These are phyloP conservation scores for Mactromeris polynyma DNA, from an alignment of 2,888 invertebrate genomes.

Conservation along the genomic window DNA sequence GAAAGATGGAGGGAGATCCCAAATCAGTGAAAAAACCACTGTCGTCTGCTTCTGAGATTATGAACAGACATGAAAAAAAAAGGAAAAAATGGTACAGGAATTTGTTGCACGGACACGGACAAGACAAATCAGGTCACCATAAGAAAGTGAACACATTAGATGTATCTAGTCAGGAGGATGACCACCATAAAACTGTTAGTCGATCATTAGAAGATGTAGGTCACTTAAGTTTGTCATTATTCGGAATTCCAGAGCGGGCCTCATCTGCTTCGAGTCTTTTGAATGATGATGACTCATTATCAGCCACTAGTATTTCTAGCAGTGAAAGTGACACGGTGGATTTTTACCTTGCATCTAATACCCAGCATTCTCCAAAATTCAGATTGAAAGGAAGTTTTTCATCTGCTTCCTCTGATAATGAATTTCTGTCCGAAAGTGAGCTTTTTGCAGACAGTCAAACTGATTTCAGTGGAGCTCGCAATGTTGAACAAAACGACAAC, in stretches of 20 bases:
- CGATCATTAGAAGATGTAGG: constrained; percentile 66
- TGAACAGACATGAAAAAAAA: constrained; percentile 74
- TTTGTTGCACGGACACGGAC: constrained; percentile 42
- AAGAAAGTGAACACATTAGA: constrained; percentile 25
- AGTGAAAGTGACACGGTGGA: constrained; percentile 62
- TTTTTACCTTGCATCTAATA: neutral
- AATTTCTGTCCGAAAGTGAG: constrained; percentile 53
- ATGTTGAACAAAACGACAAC: neutral
- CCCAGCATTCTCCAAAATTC: neutral
- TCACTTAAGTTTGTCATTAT: constrained; percentile 45
- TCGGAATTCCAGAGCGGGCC: constrained; percentile 44
- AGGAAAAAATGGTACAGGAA: constrained; percentile 64
- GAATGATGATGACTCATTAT: constrained; percentile 48
- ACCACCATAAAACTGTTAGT: constrained; percentile 39
- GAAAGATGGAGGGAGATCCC: constrained; percentile 17
- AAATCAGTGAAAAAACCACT: constrained; percentile 58
- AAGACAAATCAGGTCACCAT: constrained; percentile 8
- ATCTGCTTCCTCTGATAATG: constrained; percentile 55
- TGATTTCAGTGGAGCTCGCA: neutral
- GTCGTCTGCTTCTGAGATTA: constrained; percentile 75
- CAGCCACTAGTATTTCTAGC: constrained; percentile 57
- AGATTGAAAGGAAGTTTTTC: neutral
- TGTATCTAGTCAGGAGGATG: neutral
- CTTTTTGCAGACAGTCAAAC: neutral
- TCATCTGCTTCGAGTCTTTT: constrained; percentile 38